These are phyloP conservation scores for Alviniconcha marisindica DNA, from an alignment of 1,140 invertebrate genomes.

Conservation along the genomic window DNA sequence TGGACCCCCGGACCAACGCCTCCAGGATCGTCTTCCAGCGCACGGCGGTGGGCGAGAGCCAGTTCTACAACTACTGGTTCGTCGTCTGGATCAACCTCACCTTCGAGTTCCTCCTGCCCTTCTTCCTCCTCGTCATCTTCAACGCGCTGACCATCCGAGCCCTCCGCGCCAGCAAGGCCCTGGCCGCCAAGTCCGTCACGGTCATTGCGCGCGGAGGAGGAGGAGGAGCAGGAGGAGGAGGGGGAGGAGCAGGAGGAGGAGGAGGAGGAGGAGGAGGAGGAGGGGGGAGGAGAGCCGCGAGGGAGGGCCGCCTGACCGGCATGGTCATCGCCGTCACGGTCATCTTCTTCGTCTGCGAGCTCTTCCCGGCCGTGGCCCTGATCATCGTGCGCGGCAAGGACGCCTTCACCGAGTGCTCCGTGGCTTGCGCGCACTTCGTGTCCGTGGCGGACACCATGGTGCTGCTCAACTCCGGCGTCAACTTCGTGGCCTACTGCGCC, in stretches of 20 bases:
- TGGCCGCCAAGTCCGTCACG: neutral
- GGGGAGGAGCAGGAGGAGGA: neutral
- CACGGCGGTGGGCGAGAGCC: conserved; percentile 38
- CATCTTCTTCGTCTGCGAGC: conserved; percentile 51
- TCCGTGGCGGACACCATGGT: conserved; percentile 46
- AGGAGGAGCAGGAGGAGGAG: neutral
- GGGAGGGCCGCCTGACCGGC: conserved; percentile 40
- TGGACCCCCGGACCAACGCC: conserved; percentile 16
- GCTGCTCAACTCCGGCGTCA: conserved; percentile 45
- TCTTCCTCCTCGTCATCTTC: conserved; percentile 33
- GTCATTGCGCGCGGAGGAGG: neutral
- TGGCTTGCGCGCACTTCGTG: conserved; percentile 39
- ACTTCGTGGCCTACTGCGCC: conserved; percentile 49
- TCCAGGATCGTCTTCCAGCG: conserved; percentile 29
- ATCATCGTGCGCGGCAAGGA: conserved; percentile 41
- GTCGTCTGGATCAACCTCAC: conserved; percentile 45
- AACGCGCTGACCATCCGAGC: conserved; percentile 39
- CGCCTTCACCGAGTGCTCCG: conserved; percentile 41
- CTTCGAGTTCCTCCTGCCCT: conserved; percentile 43
- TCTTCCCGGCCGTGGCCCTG: conserved; percentile 40
- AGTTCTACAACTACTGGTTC: conserved; percentile 42
- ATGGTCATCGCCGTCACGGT: conserved; percentile 48
- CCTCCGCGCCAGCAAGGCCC: conserved; percentile 18
- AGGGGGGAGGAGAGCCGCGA: neutral
- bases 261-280: too few relatives aligned